Percentiles rank a stretch among this genome's conserved stretches.
These are phyloP conservation scores for Theristicus caerulescens DNA, from an alignment of 2,113 vertebrate genomes.

Conservation along the genomic window DNA sequence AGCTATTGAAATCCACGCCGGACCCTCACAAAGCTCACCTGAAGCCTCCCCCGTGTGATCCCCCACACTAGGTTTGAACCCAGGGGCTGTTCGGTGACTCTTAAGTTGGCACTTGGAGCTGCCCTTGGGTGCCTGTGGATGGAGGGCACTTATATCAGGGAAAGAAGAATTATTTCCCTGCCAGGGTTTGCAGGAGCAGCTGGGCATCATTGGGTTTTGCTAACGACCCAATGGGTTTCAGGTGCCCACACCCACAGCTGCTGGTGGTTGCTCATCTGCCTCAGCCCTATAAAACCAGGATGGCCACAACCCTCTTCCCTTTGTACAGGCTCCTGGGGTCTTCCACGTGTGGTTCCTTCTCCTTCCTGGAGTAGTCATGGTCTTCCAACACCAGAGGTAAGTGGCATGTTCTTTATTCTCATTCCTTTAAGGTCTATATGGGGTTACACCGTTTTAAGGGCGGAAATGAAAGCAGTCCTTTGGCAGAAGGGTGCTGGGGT, in stretches of 20 bases:
- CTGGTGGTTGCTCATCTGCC: not conserved
- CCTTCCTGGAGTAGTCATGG: rapidly evolving
- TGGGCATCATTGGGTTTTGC: not conserved
- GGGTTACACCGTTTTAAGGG: rapidly evolving
- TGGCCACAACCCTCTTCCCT: rapidly evolving
- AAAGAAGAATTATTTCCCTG: rapidly evolving
- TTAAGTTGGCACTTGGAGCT: not conserved
- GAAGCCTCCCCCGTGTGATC: not conserved
- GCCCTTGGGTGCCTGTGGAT: not conserved
- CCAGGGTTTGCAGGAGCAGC: not conserved
- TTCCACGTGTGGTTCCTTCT: rapidly evolving
- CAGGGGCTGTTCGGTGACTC: not conserved
- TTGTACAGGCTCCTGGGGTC: rapidly evolving
- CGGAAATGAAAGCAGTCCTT: rapidly evolving
- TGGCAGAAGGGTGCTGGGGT: not conserved
- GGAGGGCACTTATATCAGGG: not conserved
- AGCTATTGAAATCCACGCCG: rapidly evolving
- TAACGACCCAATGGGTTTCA: rapidly evolving
- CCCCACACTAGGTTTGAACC: rapidly evolving
- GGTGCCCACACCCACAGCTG: not conserved
- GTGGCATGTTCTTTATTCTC: rapidly evolving
- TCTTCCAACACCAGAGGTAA: rapidly evolving
- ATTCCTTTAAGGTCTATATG: rapidly evolving
- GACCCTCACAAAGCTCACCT: not conserved
- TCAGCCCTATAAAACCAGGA: not conserved